Evolutionary conservation across 2,113 vertebrate genomes (phyloP), one percentile per base, ranked within the genome.

Genomic region (Leptocoma aspasia): DNA sequence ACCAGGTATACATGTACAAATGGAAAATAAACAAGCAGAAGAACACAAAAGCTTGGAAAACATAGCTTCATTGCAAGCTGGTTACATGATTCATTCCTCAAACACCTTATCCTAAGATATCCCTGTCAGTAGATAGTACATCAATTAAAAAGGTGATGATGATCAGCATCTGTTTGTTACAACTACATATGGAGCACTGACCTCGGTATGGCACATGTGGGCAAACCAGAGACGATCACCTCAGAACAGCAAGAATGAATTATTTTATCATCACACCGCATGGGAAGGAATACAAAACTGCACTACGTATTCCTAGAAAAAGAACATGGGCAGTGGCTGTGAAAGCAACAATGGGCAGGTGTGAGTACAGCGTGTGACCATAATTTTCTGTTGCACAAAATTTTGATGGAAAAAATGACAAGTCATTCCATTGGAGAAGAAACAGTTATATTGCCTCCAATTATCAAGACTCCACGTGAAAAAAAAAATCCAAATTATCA

Each of bases 141-240:
- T 57, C 33, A 47, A 22, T 30, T 61, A 35, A 64, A 28, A 86
- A 65, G 9, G 6, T 63, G 26, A 7, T 56, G 33, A 44, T 65
- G 33, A 42, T 75, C 61, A 52, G 35, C 56, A 61, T 37, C 33
- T 75, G 24, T 76, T 71, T 66, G 19, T 13, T 53, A 59, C 0
- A 0, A 19, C 13, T 33, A 9, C 15, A 5, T 35, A 33, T 0
- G 1, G 57, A 84, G 12, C 19, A 37, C 22, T 37, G 22, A 41
- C 42, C 26, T 50, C 28, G 50, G 31, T 31, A 23, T 8, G 18
- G 28, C 28, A 69, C 20, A 19, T 13, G 26, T 31, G 27, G 13
- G 24, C 35, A 92, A 56, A 65, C 5, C 19, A 45, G 50, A 54
- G 50, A 60, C 49, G 31, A 27, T 15, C 49, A 54, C 17, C 24